Evolutionary conservation across 1,140 invertebrate genomes (phyloP).

Genomic region (Octopus bimaculoides): DNA sequence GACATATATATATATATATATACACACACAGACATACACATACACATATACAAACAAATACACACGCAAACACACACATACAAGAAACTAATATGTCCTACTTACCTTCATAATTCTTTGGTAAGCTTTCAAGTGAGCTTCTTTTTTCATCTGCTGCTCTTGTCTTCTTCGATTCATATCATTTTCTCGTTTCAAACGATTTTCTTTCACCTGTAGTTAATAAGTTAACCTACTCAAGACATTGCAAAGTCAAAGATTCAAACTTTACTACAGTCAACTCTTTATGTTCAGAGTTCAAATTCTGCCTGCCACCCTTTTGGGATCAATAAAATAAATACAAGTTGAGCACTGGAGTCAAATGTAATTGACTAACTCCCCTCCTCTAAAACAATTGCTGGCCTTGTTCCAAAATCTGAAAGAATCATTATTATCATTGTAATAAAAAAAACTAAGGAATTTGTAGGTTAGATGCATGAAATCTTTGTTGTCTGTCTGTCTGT

Average conservation of each 20-base stretch:
- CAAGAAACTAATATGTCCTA: background rate
- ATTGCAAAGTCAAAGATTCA: too few relatives aligned
- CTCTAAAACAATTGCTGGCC: background rate
- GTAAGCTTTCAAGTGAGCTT: constrained; percentile 44
- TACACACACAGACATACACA: background rate
- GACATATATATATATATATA: background rate
- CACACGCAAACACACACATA: background rate
- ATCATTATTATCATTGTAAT: too few relatives aligned
- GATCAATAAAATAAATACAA: background rate
- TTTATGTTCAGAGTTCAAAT: background rate
- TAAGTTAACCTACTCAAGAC: background rate
- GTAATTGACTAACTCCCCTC: background rate
- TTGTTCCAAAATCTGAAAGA: too few relatives aligned
- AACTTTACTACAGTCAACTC: background rate
- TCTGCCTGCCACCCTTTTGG: background rate
- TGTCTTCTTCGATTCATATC: constrained; percentile 37
- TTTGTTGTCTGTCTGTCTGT: too few relatives aligned
- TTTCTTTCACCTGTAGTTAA: constrained; percentile 49
- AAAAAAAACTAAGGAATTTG: too few relatives aligned
- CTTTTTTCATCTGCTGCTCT: constrained; percentile 44
- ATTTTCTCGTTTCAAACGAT: constrained; percentile 46
- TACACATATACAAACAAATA: background rate
- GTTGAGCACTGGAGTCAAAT: background rate
- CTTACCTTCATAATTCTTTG: constrained; percentile 44
- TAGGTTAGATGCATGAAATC: too few relatives aligned